A percentile compares a stretch with the other conserved stretches of the same genome.
phyloP scores from a whole-genome alignment of 1,140 invertebrate genomes.

The Ceratina japonica region DNA sequence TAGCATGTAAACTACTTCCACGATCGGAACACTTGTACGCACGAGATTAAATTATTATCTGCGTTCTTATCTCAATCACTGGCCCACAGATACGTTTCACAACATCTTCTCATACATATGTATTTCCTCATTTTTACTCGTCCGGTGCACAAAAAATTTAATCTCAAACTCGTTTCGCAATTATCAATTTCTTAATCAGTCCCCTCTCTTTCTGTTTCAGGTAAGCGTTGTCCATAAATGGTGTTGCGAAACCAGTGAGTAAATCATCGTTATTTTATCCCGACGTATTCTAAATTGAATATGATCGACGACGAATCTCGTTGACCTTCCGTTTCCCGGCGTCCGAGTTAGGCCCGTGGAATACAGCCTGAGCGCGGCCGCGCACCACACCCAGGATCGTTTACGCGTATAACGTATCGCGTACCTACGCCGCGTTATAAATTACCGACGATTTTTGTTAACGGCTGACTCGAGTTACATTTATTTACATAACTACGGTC shows the following conservation, averaged over 20 bases:
- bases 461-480: constrained; percentile 28
- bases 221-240: constrained; percentile 5
- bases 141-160: no score
- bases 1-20: not conserved
- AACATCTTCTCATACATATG: no score
- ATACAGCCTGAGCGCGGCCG: not conserved
- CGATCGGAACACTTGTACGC: not conserved
- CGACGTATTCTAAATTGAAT: constrained; percentile 2
- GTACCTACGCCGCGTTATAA: constrained; percentile 39
- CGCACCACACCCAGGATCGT: constrained; percentile 51
- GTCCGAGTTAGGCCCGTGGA: not conserved
- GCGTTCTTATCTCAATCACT: no score
- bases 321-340: constrained; percentile 3
- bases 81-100: no score
- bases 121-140: no score
- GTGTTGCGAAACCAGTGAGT: constrained; percentile 9
- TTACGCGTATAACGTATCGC: constrained; percentile 49
- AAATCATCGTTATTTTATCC: not conserved
- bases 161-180: not conserved
- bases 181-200: not conserved
- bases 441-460: constrained; percentile 44
- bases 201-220: constrained; percentile 37
- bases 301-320: constrained; percentile 12
- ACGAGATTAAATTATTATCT: not conserved
- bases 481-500: constrained; percentile 32